A percentile compares a stretch with the other conserved stretches of the same genome.
These are phyloP conservation scores for Mactromeris polynyma DNA, from an alignment of 2,888 invertebrate species.

Conservation along the genomic window DNA sequence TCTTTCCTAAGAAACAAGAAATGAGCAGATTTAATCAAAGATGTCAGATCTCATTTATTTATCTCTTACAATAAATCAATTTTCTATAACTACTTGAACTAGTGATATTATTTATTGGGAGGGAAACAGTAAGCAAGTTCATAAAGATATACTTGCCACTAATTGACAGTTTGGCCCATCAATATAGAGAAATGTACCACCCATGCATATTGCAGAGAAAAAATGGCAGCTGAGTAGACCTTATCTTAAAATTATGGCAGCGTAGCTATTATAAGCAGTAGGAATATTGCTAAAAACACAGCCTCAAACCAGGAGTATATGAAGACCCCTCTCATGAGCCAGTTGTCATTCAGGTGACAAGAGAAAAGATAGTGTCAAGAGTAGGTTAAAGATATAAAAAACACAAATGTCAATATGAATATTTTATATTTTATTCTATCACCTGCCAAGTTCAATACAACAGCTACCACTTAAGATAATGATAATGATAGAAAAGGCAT, in stretches of 20 bases:
- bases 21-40: constrained; percentile 42
- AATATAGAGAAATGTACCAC: constrained; percentile 22
- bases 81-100: constrained; percentile 61
- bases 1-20: constrained; percentile 27
- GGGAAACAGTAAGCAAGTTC: constrained; percentile 42
- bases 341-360: not conserved
- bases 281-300: not conserved
- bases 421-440: constrained; percentile 1
- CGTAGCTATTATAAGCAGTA: not conserved
- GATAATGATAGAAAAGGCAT: not conserved
- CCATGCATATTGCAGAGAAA: constrained; percentile 22
- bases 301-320: not conserved
- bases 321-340: not conserved
- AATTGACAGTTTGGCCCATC: constrained; percentile 62
- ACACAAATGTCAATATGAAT: constrained; percentile 11
- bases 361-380: not conserved
- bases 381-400: not conserved
- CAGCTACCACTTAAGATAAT: not conserved
- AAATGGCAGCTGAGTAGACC: constrained; percentile 24
- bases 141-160: constrained; percentile 56
- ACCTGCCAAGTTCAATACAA: not conserved
- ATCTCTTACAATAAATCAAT: constrained; percentile 65
- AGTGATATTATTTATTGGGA: constrained; percentile 59
- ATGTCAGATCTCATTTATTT: constrained; percentile 46
- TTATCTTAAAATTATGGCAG: constrained; percentile 35